phyloP scores from a whole-genome alignment of 2,113 vertebrate species.

The Tachuris rubrigastra region DNA sequence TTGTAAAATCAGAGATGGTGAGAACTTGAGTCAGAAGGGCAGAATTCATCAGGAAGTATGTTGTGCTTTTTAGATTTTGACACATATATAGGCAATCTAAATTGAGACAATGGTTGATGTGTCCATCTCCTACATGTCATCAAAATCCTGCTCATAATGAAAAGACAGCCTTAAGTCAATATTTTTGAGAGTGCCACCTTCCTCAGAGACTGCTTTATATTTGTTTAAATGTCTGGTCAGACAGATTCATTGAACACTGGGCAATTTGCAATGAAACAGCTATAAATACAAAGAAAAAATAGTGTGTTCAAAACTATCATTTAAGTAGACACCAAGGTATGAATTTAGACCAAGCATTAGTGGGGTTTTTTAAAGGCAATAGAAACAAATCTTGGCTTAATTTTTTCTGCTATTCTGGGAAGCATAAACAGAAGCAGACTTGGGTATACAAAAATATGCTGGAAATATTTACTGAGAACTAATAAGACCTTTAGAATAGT shows the following conservation, averaged over 20 bases:
- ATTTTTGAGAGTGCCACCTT: not conserved
- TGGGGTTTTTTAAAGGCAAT: not conserved
- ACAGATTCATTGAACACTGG: not conserved
- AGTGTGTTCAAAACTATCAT: not conserved
- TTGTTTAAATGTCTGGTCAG: not conserved
- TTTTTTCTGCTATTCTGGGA: not conserved
- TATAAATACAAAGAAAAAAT: not conserved
- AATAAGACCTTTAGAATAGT: not conserved
- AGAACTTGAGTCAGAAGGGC: not conserved
- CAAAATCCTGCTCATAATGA: not conserved
- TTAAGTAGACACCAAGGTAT: not conserved
- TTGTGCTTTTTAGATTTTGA: not conserved
- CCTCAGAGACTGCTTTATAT: not conserved
- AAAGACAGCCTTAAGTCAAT: not conserved
- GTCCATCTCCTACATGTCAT: not conserved
- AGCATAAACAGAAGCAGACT: not conserved
- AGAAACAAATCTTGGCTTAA: not conserved
- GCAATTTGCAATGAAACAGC: not conserved
- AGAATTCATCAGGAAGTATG: not conserved
- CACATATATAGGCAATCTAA: not conserved
- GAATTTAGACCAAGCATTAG: not conserved
- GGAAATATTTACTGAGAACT: not conserved
- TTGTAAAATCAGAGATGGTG: not conserved
- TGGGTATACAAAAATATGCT: not conserved
- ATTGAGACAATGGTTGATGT: not conserved